phyloP scores from a whole-genome alignment of 1,140 invertebrate genomes.

The Acromyrmex heyeri region DNA sequence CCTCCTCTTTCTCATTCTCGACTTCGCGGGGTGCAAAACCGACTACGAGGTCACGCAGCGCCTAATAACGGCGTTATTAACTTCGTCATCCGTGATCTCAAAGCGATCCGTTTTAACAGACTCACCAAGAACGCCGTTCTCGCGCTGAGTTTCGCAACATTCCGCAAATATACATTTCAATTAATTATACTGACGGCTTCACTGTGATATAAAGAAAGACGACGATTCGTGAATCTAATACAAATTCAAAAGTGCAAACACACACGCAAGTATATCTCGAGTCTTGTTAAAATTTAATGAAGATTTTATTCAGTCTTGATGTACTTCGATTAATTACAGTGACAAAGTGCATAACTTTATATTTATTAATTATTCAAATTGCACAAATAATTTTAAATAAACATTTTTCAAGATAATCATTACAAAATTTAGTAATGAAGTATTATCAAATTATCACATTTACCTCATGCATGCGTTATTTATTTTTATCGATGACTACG shows the following conservation, averaged over 20 bases:
- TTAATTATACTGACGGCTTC: conserved; percentile 1
- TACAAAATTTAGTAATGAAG: not conserved
- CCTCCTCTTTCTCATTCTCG: conserved; percentile 57
- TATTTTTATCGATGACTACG: not conserved
- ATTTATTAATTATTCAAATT: not conserved
- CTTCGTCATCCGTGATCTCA: conserved; percentile 81
- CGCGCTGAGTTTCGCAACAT: not conserved
- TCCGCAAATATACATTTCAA: not conserved
- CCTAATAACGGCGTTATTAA: conserved; percentile 84
- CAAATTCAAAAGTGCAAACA: conserved; percentile 2
- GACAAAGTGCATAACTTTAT: not conserved
- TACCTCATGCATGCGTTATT: not conserved
- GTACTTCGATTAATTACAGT: not conserved
- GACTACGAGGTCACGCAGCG: conserved; percentile 73
- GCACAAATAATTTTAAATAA: conserved; percentile 5
- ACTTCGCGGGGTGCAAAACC: conserved; percentile 81
- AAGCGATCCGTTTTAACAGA: conserved; percentile 77
- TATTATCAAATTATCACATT: not conserved
- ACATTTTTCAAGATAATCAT: not conserved
- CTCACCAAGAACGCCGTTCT: conserved; percentile 40
- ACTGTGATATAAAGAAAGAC: not conserved
- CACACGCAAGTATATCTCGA: not conserved
- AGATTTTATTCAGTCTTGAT: not conserved
- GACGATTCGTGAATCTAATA: not conserved
- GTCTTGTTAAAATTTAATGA: conserved; percentile 5